Conservation (phyloP, 1,140 invertebrate genomes). For the Aporrectodea caliginosa region DNA sequence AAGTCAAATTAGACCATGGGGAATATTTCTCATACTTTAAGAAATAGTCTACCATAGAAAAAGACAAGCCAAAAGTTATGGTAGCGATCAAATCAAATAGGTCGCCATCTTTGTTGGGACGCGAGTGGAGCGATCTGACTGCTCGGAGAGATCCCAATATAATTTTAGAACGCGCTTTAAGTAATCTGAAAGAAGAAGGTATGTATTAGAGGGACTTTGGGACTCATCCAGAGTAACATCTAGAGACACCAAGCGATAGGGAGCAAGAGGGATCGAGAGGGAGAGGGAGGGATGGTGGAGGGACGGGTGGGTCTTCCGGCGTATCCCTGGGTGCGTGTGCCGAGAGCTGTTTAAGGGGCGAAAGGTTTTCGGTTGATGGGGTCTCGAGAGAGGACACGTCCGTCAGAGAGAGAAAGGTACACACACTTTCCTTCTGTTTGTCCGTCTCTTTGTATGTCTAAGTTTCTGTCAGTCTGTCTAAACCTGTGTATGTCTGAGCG, state of each 20-base stretch:
- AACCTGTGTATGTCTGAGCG: not conserved
- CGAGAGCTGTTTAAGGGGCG: not conserved
- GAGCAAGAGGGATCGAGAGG: not conserved
- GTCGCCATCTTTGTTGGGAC: too few species aligned
- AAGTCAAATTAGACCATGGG: too few species aligned
- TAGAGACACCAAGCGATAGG: not conserved
- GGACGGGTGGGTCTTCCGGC: not conserved
- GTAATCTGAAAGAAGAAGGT: not conserved
- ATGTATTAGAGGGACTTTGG: not conserved
- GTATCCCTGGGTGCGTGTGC: too few species aligned
- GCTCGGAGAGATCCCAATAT: too few species aligned
- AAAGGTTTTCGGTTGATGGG: not conserved
- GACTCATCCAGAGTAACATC: not conserved
- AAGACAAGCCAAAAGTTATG: too few species aligned
- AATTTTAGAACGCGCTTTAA: not conserved
- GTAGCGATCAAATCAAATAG: too few species aligned
- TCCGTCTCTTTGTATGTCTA: not conserved
- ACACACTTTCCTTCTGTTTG: not conserved
- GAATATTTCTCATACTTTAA: too few species aligned
- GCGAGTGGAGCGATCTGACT: too few species aligned
- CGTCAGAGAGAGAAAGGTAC: not conserved
- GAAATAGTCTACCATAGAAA: too few species aligned
- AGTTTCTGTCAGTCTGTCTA: not conserved
- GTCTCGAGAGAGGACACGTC: not conserved
- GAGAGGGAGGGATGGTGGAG: not conserved